Evolutionary conservation across 2,888 invertebrate species (phyloP).

Genomic region (Orgyia antiqua): DNA sequence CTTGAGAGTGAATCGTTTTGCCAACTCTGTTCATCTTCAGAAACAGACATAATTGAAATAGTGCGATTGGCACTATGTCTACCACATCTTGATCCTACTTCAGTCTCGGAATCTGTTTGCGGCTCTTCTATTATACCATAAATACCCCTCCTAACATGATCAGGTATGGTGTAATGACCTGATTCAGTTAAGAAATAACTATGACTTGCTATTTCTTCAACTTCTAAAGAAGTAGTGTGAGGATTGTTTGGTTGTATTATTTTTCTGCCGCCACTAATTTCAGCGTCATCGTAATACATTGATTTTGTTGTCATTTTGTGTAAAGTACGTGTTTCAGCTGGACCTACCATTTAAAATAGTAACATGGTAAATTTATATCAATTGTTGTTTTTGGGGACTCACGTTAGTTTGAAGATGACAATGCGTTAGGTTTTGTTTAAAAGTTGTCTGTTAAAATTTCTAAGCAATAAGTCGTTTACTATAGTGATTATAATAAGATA

Average conservation of each 20-base stretch:
- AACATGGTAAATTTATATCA: conserved; percentile 51
- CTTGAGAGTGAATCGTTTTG: conserved; percentile 74
- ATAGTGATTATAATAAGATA: conserved; percentile 11
- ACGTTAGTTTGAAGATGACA: conserved; percentile 24
- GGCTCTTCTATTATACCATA: conserved; percentile 75
- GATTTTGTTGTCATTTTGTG: conserved; percentile 81
- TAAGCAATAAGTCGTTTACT: conserved; percentile 12
- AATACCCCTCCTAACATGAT: conserved; percentile 60
- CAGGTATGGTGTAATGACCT: conserved; percentile 64
- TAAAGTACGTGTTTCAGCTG: conserved; percentile 81
- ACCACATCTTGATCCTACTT: conserved; percentile 46
- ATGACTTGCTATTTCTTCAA: conserved; percentile 80
- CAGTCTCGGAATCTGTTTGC: conserved; percentile 70
- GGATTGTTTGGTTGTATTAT: conserved; percentile 67
- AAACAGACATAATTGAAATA: conserved; percentile 82
- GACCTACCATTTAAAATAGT: conserved; percentile 79
- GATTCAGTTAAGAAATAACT: conserved; percentile 77
- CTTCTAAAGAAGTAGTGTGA: conserved; percentile 73
- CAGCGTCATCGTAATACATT: conserved; percentile 73
- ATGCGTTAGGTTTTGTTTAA: not conserved
- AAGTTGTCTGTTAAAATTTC: conserved; percentile 4
- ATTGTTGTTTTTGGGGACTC: conserved; percentile 27
- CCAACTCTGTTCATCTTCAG: conserved; percentile 80
- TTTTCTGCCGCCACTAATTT: conserved; percentile 58
- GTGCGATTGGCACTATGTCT: conserved; percentile 64